Evolutionary conservation across 2,888 invertebrate species (phyloP), one percentile per base, ranked within the genome.

Genomic region (Elegia similella): DNA sequence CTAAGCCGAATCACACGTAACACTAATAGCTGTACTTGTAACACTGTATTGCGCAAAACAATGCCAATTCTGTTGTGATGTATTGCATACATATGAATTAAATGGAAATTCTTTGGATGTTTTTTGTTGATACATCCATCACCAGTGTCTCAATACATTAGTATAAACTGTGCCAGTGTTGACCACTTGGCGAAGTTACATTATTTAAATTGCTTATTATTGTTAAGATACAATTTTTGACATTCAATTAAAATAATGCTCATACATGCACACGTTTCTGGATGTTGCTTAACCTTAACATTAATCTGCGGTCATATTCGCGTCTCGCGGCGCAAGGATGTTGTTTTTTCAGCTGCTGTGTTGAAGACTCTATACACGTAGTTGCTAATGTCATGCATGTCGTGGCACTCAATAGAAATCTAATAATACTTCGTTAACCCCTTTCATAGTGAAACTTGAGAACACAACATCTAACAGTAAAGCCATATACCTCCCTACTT

Each of bases 341-440:
- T 23, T 61, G 57, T 61, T 59, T 38, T 58, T 38, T 58, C 58
- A 59, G 56, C 58, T 58, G 61, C 43, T 55, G 47, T 52, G 46
- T 55, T 38, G n/a, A 12, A 30, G 29, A 10, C 6, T 12, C 53
- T 44, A 12, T 32, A 44, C 42, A 16, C 15, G 30, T 43, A 30
- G 12, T 30, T 32, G 32, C 44, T n/a, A 15, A 34, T 50, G 50
- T 15, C 12, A 50, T 34, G 12, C 12, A 10, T 16, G 44, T 32
- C n/a, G 17, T 13, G 17, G 10, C 17, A 16, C 1, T 17, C 46
- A 53, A 53, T 29, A 53, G 53, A 29, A 23, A 52, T 30, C n/a
- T 47, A 48, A 1, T 23, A 3, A 5, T 23, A 3, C 23, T 23
- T 23, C 23, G 23, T 23, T 5, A n/a, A n/a, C n/a, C n/a, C 23